Evolutionary conservation across 2,797 vertebrate genomes (phyloP).

Genomic region (Antennarius maculatus): DNA sequence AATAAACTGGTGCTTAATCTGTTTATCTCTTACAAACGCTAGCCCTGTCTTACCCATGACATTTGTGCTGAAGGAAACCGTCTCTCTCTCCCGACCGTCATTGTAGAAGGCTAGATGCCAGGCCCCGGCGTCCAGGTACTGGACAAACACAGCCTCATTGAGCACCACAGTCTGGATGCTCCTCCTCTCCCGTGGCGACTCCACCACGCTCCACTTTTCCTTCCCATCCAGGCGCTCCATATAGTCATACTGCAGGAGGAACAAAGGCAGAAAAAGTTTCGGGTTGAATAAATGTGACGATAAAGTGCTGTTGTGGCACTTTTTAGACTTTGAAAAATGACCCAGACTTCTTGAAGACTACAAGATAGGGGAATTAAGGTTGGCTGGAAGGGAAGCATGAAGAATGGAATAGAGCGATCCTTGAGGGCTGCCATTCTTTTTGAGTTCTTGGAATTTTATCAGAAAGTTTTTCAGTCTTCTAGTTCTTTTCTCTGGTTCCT

Average conservation of each 20-base stretch:
- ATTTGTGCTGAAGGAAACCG: constrained; percentile 93
- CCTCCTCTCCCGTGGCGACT: constrained; percentile 91
- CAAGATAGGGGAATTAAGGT: constrained; percentile 26
- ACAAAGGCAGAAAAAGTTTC: neutral
- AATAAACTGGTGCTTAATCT: constrained; percentile 32
- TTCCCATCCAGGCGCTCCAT: constrained; percentile 98
- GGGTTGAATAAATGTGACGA: constrained; percentile 19
- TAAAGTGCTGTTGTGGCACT: constrained; percentile 27
- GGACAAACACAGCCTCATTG: constrained; percentile 97
- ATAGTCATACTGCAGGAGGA: constrained; percentile 89
- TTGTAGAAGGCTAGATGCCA: constrained; percentile 99
- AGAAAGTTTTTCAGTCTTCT: constrained; percentile 7
- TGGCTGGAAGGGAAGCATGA: constrained; percentile 29
- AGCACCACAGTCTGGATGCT: constrained; percentile 96
- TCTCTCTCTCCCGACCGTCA: constrained; percentile 94
- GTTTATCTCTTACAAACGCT: constrained; percentile 1
- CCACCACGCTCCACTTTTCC: constrained; percentile 98
- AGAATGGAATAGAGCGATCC: constrained; percentile 32
- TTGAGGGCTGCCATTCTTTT: constrained; percentile 30
- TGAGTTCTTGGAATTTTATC: constrained; percentile 15
- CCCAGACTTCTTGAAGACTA: constrained; percentile 31
- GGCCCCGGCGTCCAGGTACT: constrained; percentile 93
- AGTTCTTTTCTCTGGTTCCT: neutral
- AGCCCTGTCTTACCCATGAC: constrained; percentile 86
- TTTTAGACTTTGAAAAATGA: constrained; percentile 45